These are phyloP conservation scores for Diabrotica virgifera DNA, from an alignment of 1,140 invertebrate species.

Conservation along the genomic window DNA sequence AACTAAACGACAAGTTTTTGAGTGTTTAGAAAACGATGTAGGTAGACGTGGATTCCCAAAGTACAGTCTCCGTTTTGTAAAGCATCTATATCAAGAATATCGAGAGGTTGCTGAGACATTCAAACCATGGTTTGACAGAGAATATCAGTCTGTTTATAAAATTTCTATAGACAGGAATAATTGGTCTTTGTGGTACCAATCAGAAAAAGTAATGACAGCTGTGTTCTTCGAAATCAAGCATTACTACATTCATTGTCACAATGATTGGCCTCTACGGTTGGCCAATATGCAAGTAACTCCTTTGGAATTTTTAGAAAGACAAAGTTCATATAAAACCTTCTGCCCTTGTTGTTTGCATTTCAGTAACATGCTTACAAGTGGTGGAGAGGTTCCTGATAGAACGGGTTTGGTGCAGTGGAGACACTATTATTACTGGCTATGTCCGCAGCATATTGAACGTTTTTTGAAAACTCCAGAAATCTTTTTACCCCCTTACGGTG, in stretches of 20 bases:
- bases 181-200: slow-evolving; percentile 52
- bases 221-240: slow-evolving; percentile 39
- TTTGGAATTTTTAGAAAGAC: slow-evolving; percentile 51
- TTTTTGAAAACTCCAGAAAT: slow-evolving; percentile 48
- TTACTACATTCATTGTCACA: slow-evolving; percentile 31
- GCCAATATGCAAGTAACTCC: slow-evolving; percentile 48
- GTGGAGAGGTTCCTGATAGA: slow-evolving; percentile 49
- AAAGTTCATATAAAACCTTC: slow-evolving; percentile 52
- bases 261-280: slow-evolving; percentile 41
- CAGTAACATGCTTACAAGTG: slow-evolving; percentile 47
- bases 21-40: slow-evolving; percentile 47
- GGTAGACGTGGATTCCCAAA: slow-evolving; percentile 34
- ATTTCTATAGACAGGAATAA: slow-evolving; percentile 44
- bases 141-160: slow-evolving; percentile 51
- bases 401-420: slow-evolving; percentile 54
- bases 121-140: slow-evolving; percentile 51
- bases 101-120: slow-evolving; percentile 37
- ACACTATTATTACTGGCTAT: slow-evolving; percentile 57
- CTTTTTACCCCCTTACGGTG: slow-evolving; percentile 44
- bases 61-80: slow-evolving; percentile 49
- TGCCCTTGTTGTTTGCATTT: slow-evolving; percentile 55
- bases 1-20: slow-evolving; percentile 40
- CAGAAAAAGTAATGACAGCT: slow-evolving; percentile 42
- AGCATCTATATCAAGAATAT: slow-evolving; percentile 51
- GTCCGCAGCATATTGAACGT: slow-evolving; percentile 49